Conservation (phyloP, 1,140 invertebrate species). For the Zeugodacus cucurbitae region DNA sequence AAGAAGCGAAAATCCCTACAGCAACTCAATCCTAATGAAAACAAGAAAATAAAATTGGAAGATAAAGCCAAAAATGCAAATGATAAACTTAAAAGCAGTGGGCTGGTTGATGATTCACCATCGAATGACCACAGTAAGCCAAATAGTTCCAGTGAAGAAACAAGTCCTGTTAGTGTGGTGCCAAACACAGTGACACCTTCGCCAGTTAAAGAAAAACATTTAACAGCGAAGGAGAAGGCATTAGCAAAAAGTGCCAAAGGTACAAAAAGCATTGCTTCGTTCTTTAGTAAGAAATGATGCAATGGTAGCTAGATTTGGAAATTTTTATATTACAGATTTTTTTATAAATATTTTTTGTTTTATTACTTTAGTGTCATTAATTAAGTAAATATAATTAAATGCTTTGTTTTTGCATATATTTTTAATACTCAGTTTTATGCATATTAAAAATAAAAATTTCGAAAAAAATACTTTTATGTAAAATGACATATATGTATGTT, state of each 20-base stretch:
- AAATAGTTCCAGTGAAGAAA: slow-evolving; percentile 43
- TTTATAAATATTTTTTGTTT: not conserved
- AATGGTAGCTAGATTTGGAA: not conserved
- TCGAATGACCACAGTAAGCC: slow-evolving; percentile 42
- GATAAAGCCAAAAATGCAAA: slow-evolving; percentile 31
- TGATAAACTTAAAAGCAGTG: slow-evolving; percentile 49
- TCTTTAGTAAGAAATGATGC: slow-evolving; percentile 71
- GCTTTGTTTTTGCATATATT: not conserved
- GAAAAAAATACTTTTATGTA: not conserved
- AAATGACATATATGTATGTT: not conserved
- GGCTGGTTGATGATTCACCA: slow-evolving; percentile 50
- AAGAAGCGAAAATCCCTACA: slow-evolving; percentile 59
- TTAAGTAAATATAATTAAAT: not conserved
- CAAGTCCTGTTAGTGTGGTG: slow-evolving; percentile 42
- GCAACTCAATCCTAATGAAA: slow-evolving; percentile 44
- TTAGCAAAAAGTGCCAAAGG: slow-evolving; percentile 78
- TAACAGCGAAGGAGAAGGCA: slow-evolving; percentile 76
- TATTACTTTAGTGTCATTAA: not conserved
- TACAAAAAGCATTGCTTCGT: slow-evolving; percentile 79
- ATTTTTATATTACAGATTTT: not conserved
- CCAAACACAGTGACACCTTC: slow-evolving; percentile 49
- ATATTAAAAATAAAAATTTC: not conserved
- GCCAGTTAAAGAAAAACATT: slow-evolving; percentile 65
- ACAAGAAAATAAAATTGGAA: slow-evolving; percentile 58
- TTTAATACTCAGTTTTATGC: not conserved